Evolutionary conservation across 2,113 vertebrate species (phyloP).

Genomic region (Cisticola juncidis): DNA sequence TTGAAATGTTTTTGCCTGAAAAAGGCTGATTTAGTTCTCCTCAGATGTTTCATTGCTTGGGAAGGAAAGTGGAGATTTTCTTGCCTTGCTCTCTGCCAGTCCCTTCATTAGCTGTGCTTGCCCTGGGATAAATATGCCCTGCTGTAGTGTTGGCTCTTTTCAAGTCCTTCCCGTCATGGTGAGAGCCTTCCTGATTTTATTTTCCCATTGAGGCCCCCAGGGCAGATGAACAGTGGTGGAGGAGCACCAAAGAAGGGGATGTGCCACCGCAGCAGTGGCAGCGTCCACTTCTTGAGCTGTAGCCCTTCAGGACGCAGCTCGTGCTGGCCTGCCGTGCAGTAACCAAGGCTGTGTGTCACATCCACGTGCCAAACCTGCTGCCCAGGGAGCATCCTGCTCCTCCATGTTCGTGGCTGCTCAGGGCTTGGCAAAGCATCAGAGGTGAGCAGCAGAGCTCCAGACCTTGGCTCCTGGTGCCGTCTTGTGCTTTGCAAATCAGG

Average conservation of each 20-base stretch:
- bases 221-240: neutral
- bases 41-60: fast-evolving
- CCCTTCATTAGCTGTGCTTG: fast-evolving
- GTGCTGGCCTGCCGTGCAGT: fast-evolving
- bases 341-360: neutral
- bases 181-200: neutral
- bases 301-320: neutral
- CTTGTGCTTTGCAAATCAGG: fast-evolving
- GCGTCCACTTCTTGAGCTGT: fast-evolving
- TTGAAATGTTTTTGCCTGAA: neutral
- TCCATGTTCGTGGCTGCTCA: fast-evolving
- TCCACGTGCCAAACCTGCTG: fast-evolving
- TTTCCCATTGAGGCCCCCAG: fast-evolving
- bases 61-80: neutral
- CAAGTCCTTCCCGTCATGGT: neutral
- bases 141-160: neutral
- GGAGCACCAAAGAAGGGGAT: neutral
- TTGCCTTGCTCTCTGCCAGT: neutral
- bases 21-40: neutral
- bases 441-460: fast-evolving
- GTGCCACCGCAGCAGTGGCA: fast-evolving
- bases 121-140: neutral
- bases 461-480: neutral
- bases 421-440: neutral
- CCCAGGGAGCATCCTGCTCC: neutral